These are phyloP conservation scores for Candoia aspera DNA, from an alignment of 2,113 vertebrate species.

Conservation along the genomic window DNA sequence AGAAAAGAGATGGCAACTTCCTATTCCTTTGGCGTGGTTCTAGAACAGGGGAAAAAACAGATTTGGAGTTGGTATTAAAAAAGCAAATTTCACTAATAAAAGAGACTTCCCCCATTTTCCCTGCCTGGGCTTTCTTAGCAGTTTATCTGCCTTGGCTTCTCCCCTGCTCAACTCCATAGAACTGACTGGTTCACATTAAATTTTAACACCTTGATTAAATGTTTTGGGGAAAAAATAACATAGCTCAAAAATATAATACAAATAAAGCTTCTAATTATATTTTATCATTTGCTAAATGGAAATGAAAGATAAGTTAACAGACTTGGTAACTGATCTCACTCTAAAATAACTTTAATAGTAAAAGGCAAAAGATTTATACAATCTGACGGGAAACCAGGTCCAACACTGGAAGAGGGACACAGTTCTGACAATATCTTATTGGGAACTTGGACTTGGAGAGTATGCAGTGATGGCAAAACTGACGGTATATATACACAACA, in stretches of 20 bases:
- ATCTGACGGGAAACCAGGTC: not conserved
- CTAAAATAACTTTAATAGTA: not conserved
- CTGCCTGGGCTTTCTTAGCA: not conserved
- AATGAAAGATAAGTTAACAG: not conserved
- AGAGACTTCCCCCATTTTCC: no score
- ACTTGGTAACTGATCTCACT: not conserved
- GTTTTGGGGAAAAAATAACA: not conserved
- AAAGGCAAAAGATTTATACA: not conserved
- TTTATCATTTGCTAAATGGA: not conserved
- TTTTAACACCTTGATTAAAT: not conserved
- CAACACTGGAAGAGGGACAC: no score
- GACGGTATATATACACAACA: no score
- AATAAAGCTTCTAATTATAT: not conserved
- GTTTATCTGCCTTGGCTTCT: not conserved
- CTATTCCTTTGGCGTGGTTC: no score
- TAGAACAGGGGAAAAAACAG: no score
- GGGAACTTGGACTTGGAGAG: no score
- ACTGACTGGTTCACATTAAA: not conserved
- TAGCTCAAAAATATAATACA: not conserved
- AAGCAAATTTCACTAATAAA: not conserved
- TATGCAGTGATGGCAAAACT: no score
- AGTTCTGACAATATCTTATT: no score
- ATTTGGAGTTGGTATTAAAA: not conserved
- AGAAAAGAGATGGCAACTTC: not conserved
- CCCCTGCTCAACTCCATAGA: not conserved